Percentiles rank a stretch among this genome's conserved stretches.
These are phyloP conservation scores for Synanthedon myopaeformis DNA, from an alignment of 2,888 invertebrate species.

Conservation along the genomic window DNA sequence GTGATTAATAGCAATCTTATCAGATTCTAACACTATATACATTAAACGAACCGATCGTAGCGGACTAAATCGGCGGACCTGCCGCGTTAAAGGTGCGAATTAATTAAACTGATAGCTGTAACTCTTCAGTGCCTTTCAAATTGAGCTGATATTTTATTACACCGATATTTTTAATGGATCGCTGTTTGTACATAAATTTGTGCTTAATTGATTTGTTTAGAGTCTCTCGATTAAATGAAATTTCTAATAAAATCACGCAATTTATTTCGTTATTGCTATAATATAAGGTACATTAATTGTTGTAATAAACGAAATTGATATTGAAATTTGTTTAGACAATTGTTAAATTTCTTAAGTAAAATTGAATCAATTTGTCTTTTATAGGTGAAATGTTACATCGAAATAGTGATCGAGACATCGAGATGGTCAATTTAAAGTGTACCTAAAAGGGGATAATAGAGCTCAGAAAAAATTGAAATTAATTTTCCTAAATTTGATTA, in stretches of 20 bases:
- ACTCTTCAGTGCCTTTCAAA: conserved; percentile 19
- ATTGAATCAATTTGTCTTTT: too few species aligned
- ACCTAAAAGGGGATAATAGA: too few species aligned
- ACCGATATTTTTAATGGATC: conserved; percentile 8
- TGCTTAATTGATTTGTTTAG: conserved; percentile 31
- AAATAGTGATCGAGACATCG: too few species aligned
- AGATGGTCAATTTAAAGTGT: too few species aligned
- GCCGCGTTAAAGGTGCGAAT: conserved; percentile 44
- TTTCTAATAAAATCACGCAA: background rate
- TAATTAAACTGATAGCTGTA: conserved; percentile 46
- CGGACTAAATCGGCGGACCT: conserved; percentile 35
- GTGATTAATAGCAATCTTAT: conserved; percentile 57
- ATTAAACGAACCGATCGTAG: conserved; percentile 36
- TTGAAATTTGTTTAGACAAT: too few species aligned
- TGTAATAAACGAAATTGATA: background rate
- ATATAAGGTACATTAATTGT: background rate
- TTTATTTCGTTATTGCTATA: background rate
- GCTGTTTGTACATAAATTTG: conserved; percentile 32
- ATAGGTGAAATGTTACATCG: too few species aligned
- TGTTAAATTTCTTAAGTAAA: too few species aligned
- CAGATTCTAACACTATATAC: conserved; percentile 41
- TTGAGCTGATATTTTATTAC: conserved; percentile 8
- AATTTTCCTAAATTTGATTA: too few species aligned
- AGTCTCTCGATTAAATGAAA: conserved; percentile 8
- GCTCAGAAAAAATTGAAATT: too few species aligned